Evolutionary conservation across 35 echinoderm and acorn worm genomes (phyloP), one percentile per base, ranked within the genome.

Genomic region (Patiria miniata): DNA sequence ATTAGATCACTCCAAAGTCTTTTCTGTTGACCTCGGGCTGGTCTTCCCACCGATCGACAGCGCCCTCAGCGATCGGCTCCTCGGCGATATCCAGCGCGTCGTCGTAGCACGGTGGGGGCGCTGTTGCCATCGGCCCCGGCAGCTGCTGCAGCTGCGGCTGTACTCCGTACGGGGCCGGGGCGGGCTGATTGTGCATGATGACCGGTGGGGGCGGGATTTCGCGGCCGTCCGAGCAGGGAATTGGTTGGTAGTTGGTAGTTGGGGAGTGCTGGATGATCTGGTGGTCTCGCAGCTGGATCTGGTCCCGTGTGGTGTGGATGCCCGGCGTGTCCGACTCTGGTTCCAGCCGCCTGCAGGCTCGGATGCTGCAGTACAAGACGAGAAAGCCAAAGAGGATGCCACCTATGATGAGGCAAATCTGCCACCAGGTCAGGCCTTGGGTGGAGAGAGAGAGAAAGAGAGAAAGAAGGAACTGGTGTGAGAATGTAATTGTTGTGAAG

Each of bases 1-100:
- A 34, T 73, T 30, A 73, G 29, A 73, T 73, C 19, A 73, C 65
- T 14, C 65, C 65, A 30, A 73, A 73, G 19, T 73, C 65, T 73
- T 73, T 73, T 23, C 65, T 73, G 26, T 73, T 73, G 34, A 0
- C 14, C 26, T 73, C 34, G 15, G 34, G 26, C 14, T 73, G 19
- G 65, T 73, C 65, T 34, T 73, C 65, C 65, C 65, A 73, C 34
- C 34, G 18, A 9, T 73, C 65, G 16, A 30, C 14, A 9, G 29
- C 65, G 65, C 65, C 65, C 29, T 73, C 65, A 30, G 14, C 65
- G 65, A 73, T 10, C 26, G 34, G 26, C 65, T 73, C 65, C 65
- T 73, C 29, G 65, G 26, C 10, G 29, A 73, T 32, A 18, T 14
- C 65, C 34, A 73, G 26, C 0, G 34, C 65, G 65, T 73, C 34